phyloP scores from a whole-genome alignment of 1,140 invertebrate genomes.

The Ceratina calcarata region DNA sequence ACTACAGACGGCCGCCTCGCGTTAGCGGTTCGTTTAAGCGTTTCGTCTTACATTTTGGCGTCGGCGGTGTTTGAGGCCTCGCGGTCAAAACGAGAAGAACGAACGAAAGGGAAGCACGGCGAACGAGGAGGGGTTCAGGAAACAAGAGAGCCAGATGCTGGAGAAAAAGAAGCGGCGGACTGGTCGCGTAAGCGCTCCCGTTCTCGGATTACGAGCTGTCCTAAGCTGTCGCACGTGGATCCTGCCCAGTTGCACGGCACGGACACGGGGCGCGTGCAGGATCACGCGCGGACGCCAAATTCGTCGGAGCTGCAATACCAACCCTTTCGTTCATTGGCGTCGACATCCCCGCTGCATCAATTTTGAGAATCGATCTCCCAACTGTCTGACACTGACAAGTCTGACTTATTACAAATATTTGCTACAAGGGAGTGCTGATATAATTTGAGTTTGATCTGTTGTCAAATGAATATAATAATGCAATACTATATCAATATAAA shows the following conservation, averaged over 20 bases:
- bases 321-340: constrained; percentile 46
- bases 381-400: no score
- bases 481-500: no score
- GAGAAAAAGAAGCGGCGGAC: constrained; percentile 26
- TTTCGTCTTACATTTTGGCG: constrained; percentile 46
- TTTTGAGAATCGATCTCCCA: no score
- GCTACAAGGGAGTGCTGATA: no score
- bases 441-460: no score
- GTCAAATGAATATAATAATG: no score
- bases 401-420: no score
- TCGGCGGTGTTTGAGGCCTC: constrained; percentile 2
- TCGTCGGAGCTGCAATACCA: constrained; percentile 40
- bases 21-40: neutral
- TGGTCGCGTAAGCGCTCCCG: constrained; percentile 49
- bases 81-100: neutral
- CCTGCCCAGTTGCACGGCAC: neutral
- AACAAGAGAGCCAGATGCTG: constrained; percentile 46
- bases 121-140: constrained; percentile 36
- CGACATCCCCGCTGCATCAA: no score
- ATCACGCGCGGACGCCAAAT: constrained; percentile 45
- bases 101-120: neutral
- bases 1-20: no score
- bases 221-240: constrained; percentile 47
- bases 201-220: constrained; percentile 67
- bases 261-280: constrained; percentile 52